Evolutionary conservation across 2,113 vertebrate species (phyloP).

Genomic region (Amphilophus citrinellus): DNA sequence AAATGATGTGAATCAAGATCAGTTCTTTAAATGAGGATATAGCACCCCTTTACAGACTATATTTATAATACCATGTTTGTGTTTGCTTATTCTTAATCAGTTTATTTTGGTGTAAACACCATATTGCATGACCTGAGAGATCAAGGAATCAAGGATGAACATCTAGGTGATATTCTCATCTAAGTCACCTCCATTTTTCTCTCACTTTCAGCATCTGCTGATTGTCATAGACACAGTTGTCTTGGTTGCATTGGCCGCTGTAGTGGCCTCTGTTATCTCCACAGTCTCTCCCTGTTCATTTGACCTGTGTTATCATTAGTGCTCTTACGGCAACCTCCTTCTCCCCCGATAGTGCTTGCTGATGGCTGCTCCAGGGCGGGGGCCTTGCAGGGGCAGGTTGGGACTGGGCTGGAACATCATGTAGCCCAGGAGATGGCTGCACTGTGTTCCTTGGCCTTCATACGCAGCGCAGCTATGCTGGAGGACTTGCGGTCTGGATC

Average conservation of each 20-base stretch:
- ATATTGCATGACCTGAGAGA: conserved; percentile 61
- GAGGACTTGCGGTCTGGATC: conserved; percentile 97
- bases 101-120: conserved; percentile 26
- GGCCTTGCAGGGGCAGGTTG: conserved; percentile 36
- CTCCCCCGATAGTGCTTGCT: conserved; percentile 53
- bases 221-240: conserved; percentile 71
- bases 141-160: conserved; percentile 44
- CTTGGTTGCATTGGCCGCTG: conserved; percentile 48
- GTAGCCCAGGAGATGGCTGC: conserved; percentile 97
- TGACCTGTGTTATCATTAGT: conserved; percentile 76
- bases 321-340: conserved; percentile 66
- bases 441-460: conserved; percentile 99
- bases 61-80: conserved; percentile 43
- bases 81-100: conserved; percentile 33
- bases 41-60: neutral
- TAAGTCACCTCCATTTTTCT: conserved; percentile 44
- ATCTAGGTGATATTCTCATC: conserved; percentile 17
- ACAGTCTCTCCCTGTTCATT: conserved; percentile 66
- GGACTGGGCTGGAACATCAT: conserved; percentile 80
- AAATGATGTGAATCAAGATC: conserved; percentile 27
- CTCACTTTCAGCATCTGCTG: conserved; percentile 68
- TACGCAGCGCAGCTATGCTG: conserved; percentile 94
- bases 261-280: conserved; percentile 65
- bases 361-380: conserved; percentile 49
- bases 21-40: conserved; percentile 25